These are phyloP conservation scores for Drosophila merina DNA, from an alignment of 2,888 invertebrate species.

Conservation along the genomic window DNA sequence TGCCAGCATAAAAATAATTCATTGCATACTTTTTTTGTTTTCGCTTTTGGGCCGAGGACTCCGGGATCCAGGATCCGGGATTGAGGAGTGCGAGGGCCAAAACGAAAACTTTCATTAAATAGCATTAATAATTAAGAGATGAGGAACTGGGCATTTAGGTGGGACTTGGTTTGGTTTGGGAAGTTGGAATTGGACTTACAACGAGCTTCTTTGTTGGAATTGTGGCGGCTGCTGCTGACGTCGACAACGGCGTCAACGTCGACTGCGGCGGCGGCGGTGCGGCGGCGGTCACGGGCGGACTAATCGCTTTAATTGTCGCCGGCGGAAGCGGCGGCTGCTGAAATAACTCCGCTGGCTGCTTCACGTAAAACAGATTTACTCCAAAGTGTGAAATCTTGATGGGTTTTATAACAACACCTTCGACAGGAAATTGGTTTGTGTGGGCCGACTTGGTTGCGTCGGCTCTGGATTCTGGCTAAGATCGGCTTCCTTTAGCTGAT, in stretches of 20 bases:
- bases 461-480: slow-evolving; percentile 39
- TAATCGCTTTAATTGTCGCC: slow-evolving; percentile 84
- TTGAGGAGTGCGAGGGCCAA: slow-evolving; percentile 1
- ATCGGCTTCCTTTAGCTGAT: slow-evolving; percentile 26
- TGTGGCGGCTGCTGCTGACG: slow-evolving; percentile 80
- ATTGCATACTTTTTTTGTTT: slow-evolving; percentile 64
- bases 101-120: slow-evolving; percentile 65
- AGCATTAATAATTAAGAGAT: slow-evolving; percentile 74
- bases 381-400: slow-evolving; percentile 85
- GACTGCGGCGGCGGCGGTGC: slow-evolving; percentile 81
- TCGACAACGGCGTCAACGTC: slow-evolving; percentile 76
- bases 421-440: slow-evolving; percentile 63
- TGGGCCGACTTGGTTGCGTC: slow-evolving; percentile 59
- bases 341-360: slow-evolving; percentile 84
- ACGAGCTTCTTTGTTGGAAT: slow-evolving; percentile 84
- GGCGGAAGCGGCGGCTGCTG: slow-evolving; percentile 82
- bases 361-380: slow-evolving; percentile 84
- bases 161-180: neutral
- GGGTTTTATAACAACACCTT: slow-evolving; percentile 81
- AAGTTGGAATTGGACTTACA: slow-evolving; percentile 61
- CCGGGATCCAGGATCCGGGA: neutral
- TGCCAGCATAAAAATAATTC: slow-evolving; percentile 68
- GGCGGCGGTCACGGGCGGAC: slow-evolving; percentile 81
- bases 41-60: slow-evolving; percentile 1
- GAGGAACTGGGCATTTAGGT: slow-evolving; percentile 2